A percentile compares a stretch with the other conserved stretches of the same genome.
These are phyloP conservation scores for Gisinianus flammeolus DNA, from an alignment of 2,888 invertebrate genomes.

Conservation along the genomic window DNA sequence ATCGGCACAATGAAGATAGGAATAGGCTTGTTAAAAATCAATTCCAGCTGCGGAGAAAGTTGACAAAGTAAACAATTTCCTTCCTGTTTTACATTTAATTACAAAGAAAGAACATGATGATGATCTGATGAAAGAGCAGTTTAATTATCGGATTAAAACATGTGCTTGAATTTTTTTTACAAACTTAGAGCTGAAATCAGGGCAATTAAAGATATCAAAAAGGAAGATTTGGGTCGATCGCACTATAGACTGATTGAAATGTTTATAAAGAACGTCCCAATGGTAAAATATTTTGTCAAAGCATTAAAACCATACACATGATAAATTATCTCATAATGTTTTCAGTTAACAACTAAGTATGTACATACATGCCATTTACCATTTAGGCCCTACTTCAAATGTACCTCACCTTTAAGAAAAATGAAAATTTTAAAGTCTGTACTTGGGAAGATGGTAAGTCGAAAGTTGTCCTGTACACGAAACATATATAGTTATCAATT, in stretches of 20 bases:
- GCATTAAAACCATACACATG: too few species aligned
- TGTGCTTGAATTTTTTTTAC: too few species aligned
- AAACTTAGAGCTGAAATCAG: slow-evolving; percentile 33
- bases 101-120: background rate
- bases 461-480: too few species aligned
- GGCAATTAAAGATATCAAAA: slow-evolving; percentile 16
- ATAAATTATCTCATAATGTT: too few species aligned
- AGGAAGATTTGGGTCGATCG: slow-evolving; percentile 20
- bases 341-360: too few species aligned
- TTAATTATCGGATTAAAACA: too few species aligned
- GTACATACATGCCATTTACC: too few species aligned
- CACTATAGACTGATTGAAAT: slow-evolving; percentile 38
- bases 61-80: slow-evolving; percentile 25
- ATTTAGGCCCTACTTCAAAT: slow-evolving; percentile 34
- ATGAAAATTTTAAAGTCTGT: slow-evolving; percentile 30
- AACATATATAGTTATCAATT: too few species aligned
- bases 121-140: background rate
- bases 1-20: slow-evolving; percentile 35
- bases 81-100: too few species aligned
- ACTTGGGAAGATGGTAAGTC: slow-evolving; percentile 39
- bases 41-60: slow-evolving; percentile 34
- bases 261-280: slow-evolving; percentile 36
- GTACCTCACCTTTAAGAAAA: slow-evolving; percentile 35
- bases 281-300: too few species aligned
- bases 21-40: slow-evolving; percentile 28